phyloP scores from a whole-genome alignment of 2,113 vertebrate genomes.

The Phoenicopterus ruber region DNA sequence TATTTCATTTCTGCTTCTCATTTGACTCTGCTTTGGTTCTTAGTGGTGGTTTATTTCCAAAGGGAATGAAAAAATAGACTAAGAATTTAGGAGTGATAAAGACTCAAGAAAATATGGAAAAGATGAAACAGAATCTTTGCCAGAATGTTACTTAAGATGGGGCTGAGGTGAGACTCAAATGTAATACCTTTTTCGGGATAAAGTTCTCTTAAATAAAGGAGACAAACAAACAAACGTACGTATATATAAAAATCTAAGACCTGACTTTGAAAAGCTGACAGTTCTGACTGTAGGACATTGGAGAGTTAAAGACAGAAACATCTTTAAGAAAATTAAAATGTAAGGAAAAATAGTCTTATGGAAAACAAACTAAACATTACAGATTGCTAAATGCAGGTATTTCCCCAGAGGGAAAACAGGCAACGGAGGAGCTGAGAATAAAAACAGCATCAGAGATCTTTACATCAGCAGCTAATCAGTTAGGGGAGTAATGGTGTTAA shows the following conservation, averaged over 20 bases:
- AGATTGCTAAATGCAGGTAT: neutral
- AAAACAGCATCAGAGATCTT: neutral
- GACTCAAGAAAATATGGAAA: neutral
- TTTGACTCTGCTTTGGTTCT: neutral
- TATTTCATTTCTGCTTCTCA: neutral
- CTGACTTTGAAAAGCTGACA: neutral
- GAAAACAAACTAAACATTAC: neutral
- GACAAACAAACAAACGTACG: neutral
- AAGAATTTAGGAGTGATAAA: neutral
- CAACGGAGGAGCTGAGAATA: neutral
- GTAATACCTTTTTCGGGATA: neutral
- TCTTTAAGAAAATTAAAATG: neutral
- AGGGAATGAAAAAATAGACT: neutral
- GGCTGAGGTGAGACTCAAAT: neutral
- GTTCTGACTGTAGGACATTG: neutral
- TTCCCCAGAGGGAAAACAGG: neutral
- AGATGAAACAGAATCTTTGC: neutral
- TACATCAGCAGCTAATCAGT: no score
- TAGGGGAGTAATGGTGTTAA: neutral
- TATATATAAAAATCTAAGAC: neutral
- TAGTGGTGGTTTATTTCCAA: neutral
- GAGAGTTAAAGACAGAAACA: neutral
- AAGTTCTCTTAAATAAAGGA: neutral
- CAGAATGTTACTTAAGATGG: neutral
- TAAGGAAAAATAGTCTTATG: neutral